These are phyloP conservation scores for Scolopax rusticola DNA, from an alignment of 2,797 vertebrate genomes.

Conservation along the genomic window DNA sequence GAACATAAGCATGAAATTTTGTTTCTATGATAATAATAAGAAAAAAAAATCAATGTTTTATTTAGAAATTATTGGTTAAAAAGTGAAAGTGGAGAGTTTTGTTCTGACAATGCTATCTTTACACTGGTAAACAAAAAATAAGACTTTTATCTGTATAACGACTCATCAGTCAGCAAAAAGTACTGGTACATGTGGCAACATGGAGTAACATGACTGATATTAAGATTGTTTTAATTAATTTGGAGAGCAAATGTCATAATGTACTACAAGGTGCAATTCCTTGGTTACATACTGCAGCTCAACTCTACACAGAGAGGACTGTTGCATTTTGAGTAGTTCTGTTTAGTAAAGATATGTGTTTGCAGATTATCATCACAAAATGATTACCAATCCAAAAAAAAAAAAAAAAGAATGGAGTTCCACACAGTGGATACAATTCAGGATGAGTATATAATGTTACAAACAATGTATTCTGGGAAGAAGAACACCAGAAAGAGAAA, in stretches of 20 bases:
- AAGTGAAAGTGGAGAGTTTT: not conserved
- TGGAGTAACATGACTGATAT: not conserved
- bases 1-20: conserved; percentile 79
- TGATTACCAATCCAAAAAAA: not conserved
- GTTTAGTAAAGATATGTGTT: not conserved
- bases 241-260: not conserved
- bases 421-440: not conserved
- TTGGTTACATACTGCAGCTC: not conserved
- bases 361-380: not conserved
- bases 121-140: not conserved
- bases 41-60: not conserved
- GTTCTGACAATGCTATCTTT: not conserved
- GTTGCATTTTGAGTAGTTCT: not conserved
- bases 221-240: not conserved
- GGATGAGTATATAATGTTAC: not conserved
- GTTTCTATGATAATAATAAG: conserved; percentile 80
- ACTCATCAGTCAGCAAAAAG: not conserved
- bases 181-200: not conserved
- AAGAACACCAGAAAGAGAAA: not conserved
- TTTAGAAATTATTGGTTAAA: not conserved
- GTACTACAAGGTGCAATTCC: not conserved
- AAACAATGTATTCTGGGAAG: not conserved
- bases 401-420: not conserved
- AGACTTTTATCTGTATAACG: not conserved
- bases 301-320: not conserved